A percentile compares a stretch with the other conserved stretches of the same genome.
phyloP scores from a whole-genome alignment of 1,140 invertebrate genomes.

The Saxidomus purpurata region DNA sequence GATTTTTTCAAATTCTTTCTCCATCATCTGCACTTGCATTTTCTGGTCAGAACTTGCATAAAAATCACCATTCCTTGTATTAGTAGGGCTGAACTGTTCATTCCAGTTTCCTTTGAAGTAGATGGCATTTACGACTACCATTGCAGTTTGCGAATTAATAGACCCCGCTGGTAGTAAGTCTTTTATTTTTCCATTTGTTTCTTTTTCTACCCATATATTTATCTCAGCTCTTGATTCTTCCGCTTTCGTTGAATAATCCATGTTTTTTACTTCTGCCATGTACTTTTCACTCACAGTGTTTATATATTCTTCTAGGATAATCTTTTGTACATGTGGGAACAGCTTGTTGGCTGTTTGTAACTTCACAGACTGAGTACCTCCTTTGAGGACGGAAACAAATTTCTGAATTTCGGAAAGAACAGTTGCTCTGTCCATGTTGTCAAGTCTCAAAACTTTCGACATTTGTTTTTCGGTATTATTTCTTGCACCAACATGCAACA shows the following conservation, averaged over 20 bases:
- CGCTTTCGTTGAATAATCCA: conserved; percentile 57
- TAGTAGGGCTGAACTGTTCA: conserved; percentile 88
- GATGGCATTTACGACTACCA: no score
- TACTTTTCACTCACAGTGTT: background rate
- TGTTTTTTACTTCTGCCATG: background rate
- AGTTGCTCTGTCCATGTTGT: background rate
- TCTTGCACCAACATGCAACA: background rate
- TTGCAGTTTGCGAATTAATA: conserved; percentile 87
- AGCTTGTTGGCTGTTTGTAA: background rate
- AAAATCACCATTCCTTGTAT: conserved; percentile 86
- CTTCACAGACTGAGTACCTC: no score
- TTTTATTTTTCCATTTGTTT: conserved; percentile 90
- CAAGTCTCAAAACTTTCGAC: background rate
- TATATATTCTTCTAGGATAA: background rate
- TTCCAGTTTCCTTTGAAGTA: conserved; percentile 93
- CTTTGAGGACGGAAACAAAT: background rate
- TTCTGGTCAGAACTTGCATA: conserved; percentile 46
- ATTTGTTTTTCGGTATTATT: background rate
- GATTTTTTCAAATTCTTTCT: conserved; percentile 50
- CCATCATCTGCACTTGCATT: conserved; percentile 71
- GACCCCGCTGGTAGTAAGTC: conserved; percentile 87
- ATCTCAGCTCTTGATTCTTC: conserved; percentile 85
- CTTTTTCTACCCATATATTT: conserved; percentile 90
- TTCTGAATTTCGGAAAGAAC: background rate
- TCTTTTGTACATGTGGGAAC: background rate